Evolutionary conservation across 1,140 invertebrate genomes (phyloP).

Genomic region (Panulirus ornatus): DNA sequence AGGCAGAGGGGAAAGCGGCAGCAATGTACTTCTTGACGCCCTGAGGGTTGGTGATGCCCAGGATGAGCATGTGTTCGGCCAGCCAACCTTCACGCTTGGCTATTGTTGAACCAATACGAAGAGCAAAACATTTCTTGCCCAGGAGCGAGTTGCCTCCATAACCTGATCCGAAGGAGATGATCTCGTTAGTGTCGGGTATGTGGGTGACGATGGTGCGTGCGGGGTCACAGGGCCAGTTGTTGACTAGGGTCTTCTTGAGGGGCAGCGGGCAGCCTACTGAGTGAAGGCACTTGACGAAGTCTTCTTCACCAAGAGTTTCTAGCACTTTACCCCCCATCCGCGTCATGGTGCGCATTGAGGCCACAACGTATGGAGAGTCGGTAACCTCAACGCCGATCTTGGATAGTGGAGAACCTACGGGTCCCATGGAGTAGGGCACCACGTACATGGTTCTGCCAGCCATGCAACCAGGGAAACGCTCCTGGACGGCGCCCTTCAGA

Average conservation of each 20-base stretch:
- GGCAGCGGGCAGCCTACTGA: slow-evolving; percentile 89
- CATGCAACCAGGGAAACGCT: slow-evolving; percentile 97
- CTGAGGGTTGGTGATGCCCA: slow-evolving; percentile 85
- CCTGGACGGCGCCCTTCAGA: slow-evolving; percentile 89
- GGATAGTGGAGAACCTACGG: slow-evolving; percentile 93
- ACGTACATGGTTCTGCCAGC: slow-evolving; percentile 98
- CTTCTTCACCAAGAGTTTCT: slow-evolving; percentile 84
- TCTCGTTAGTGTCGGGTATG: slow-evolving; percentile 78
- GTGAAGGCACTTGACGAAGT: slow-evolving; percentile 89
- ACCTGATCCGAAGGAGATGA: slow-evolving; percentile 94
- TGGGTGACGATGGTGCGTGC: slow-evolving; percentile 93
- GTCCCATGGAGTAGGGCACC: slow-evolving; percentile 99
- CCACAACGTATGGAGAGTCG: slow-evolving; percentile 98
- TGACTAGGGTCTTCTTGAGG: slow-evolving; percentile 80
- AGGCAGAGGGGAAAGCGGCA: slow-evolving; percentile 98
- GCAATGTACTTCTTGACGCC: slow-evolving; percentile 95
- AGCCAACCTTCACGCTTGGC: slow-evolving; percentile 97
- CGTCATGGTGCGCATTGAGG: slow-evolving; percentile 99
- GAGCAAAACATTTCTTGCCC: slow-evolving; percentile 99
- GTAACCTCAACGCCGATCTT: slow-evolving; percentile 99
- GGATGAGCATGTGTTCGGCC: slow-evolving; percentile 95
- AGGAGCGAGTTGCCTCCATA: slow-evolving; percentile 99
- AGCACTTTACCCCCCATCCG: slow-evolving; percentile 91
- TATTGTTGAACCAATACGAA: slow-evolving; percentile 96
- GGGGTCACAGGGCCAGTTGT: slow-evolving; percentile 98